phyloP scores from a whole-genome alignment of 2,113 vertebrate genomes.

The Arenaria interpres region DNA sequence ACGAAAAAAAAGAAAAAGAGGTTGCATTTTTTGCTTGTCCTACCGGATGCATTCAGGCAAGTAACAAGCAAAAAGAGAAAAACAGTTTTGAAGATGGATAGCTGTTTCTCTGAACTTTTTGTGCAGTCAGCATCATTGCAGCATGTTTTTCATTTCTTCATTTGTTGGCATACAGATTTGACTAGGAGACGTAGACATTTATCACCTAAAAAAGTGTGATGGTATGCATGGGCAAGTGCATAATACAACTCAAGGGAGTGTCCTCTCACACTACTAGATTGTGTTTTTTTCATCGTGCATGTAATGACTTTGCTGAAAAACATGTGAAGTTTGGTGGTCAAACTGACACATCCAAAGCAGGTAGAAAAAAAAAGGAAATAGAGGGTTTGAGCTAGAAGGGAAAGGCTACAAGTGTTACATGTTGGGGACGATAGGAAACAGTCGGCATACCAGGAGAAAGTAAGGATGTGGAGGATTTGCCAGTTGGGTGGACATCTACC shows the following conservation, averaged over 20 bases:
- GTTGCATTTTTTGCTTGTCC: background rate
- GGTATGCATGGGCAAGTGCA: background rate
- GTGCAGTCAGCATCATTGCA: background rate
- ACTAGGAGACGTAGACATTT: background rate
- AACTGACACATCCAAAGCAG: background rate
- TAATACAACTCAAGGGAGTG: background rate
- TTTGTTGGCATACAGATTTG: background rate
- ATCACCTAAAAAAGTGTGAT: background rate
- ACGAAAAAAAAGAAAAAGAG: background rate
- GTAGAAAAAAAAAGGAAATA: background rate
- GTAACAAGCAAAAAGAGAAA: background rate
- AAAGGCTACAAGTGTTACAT: background rate
- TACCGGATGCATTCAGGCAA: background rate
- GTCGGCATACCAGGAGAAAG: background rate
- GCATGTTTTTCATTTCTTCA: background rate
- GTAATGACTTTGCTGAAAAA: background rate
- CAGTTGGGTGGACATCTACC: accelerated
- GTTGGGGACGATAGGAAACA: background rate
- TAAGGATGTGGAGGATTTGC: background rate
- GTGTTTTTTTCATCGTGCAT: background rate
- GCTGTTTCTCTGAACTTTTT: background rate
- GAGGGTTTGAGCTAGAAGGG: background rate
- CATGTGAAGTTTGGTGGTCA: background rate
- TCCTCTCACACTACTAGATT: background rate
- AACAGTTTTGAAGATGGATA: background rate